A percentile compares a stretch with the other conserved stretches of the same genome.
These are phyloP conservation scores for Mythimna pallens DNA, from an alignment of 2,888 invertebrate genomes.

Conservation along the genomic window DNA sequence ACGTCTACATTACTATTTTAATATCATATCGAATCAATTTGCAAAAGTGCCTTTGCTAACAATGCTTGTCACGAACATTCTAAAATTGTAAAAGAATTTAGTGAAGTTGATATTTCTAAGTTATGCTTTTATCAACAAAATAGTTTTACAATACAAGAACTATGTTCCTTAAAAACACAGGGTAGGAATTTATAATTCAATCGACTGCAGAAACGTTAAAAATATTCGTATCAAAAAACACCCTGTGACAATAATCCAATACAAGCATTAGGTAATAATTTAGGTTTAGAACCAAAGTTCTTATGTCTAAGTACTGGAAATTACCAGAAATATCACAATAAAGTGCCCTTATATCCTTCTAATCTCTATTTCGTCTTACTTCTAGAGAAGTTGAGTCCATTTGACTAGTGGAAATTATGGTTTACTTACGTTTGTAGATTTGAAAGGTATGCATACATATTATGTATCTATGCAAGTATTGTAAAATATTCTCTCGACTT, in stretches of 20 bases:
- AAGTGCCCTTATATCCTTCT: conserved; percentile 59
- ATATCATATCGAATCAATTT: conserved; percentile 51
- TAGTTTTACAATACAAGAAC: conserved; percentile 58
- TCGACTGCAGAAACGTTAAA: conserved; percentile 24
- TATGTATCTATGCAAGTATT: background rate
- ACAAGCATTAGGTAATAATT: conserved; percentile 56
- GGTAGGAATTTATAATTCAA: conserved; percentile 46
- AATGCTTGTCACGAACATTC: conserved; percentile 36
- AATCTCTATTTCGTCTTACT: conserved; percentile 65
- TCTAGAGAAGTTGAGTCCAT: conserved; percentile 63
- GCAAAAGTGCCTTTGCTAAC: conserved; percentile 57
- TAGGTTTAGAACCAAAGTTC: conserved; percentile 77
- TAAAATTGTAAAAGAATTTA: conserved; percentile 26
- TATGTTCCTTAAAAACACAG: conserved; percentile 59
- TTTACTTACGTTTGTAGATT: conserved; percentile 42
- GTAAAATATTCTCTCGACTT: conserved; percentile 15
- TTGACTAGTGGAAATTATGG: conserved; percentile 69
- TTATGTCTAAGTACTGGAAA: conserved; percentile 71
- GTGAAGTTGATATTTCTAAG: conserved; percentile 21
- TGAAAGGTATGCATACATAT: conserved; percentile 17
- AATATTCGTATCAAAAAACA: conserved; percentile 56
- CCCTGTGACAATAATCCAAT: conserved; percentile 64
- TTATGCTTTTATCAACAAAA: conserved; percentile 37
- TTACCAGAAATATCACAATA: conserved; percentile 77
- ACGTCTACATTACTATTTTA: conserved; percentile 37